A percentile compares a stretch with the other conserved stretches of the same genome.
Conservation (phyloP, 2,113 vertebrate genomes). For the Antidorcas marsupialis region DNA sequence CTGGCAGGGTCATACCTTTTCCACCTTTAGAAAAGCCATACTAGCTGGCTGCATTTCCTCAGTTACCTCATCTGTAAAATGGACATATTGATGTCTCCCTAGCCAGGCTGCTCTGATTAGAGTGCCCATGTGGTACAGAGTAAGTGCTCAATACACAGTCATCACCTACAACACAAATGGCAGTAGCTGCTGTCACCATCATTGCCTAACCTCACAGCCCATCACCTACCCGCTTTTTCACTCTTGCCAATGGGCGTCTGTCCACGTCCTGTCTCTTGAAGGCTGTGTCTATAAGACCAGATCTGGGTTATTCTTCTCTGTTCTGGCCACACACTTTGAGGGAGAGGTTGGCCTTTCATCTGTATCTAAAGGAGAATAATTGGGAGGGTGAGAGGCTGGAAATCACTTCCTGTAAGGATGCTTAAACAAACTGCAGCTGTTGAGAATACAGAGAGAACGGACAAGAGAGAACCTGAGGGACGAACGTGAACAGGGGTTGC, state of each 20-base stretch:
- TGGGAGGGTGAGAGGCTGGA: not conserved
- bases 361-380: accelerated
- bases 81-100: not conserved
- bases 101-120: not conserved
- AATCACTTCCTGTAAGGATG: not conserved
- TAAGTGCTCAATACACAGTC: accelerated
- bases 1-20: not conserved
- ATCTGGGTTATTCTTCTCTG: not conserved
- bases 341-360: not conserved
- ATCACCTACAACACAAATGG: accelerated
- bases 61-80: not conserved
- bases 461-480: not conserved
- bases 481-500: accelerated
- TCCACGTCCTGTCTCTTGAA: not conserved
- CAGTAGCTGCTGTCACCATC: not conserved
- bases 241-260: not conserved
- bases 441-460: not conserved
- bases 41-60: not conserved
- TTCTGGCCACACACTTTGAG: not conserved
- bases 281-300: not conserved
- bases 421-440: accelerated
- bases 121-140: accelerated
- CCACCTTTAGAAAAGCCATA: not conserved
- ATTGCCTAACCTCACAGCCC: no score
- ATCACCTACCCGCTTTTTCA: not conserved